Evolutionary conservation across 1,140 invertebrate genomes (phyloP), one percentile per base, ranked within the genome.

Genomic region (Hydropsyche tenuis): DNA sequence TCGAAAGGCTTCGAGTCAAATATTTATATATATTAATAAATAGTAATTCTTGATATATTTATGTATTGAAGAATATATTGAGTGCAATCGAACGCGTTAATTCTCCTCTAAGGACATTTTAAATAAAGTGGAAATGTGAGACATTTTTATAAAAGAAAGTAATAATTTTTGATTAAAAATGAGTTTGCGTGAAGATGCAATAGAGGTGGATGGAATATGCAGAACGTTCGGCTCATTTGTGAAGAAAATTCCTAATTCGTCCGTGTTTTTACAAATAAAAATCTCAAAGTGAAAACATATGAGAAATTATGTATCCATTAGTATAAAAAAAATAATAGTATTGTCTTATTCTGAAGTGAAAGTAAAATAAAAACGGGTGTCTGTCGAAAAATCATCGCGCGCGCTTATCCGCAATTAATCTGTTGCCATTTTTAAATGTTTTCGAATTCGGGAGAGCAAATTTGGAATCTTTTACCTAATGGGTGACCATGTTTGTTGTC

Each of bases 241-340:
- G 48, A 77, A 37, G 30, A 37, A 73, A 69, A 77, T 75, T 77
- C 76, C 76, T 77, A 77, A 77, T 77, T 77, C 76, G 76, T 77
- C 76, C 76, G 76, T 75, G 76, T 77, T 75, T 77, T 77, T 77
- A 77, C 75, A 73, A 43, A 48, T 72, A 71, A 56, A 73, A 42
- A 45, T 73, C 73, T 76, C 75, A 72, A 64, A 74, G 75, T 77
- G 75, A 77, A 77, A 77, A 77, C 75, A 77, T 73, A 77, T 77
- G 75, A 77, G 73, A 74, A 74, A 74, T 77, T 73, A 72, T 77
- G 75, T 77, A 77, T 77, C 75, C 75, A 77, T 74, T 77, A 77
- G 75, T 69, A 69, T 76, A 73, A 73, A 37, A 70, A 37, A 48
- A 51, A 70, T 70, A 70, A 56, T 56, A 56, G 46, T 68, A 68